These are phyloP conservation scores for Albula glossodonta DNA, from an alignment of 2,113 vertebrate genomes.

Conservation along the genomic window DNA sequence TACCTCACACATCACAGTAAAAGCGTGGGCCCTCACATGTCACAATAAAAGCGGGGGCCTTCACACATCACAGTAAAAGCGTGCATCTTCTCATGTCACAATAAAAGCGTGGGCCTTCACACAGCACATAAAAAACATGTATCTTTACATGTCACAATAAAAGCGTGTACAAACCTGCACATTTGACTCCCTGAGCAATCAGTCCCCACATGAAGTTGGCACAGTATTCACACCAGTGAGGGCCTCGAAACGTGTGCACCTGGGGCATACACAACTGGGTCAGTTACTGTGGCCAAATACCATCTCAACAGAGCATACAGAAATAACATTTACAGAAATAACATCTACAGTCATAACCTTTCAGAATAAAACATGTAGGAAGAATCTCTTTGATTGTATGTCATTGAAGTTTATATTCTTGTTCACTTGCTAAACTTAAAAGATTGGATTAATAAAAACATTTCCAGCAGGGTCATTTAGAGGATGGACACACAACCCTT, in stretches of 20 bases:
- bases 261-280: conserved; percentile 56
- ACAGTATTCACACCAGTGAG: conserved; percentile 85
- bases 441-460: conserved; percentile 35
- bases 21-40: not conserved
- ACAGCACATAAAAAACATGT: conserved; percentile 13
- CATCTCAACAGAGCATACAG: not conserved
- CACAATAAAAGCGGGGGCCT: not conserved
- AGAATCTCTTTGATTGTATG: too few relatives aligned
- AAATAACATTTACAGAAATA: not conserved
- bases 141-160: not conserved
- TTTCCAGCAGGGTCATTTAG: not conserved
- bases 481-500: not conserved
- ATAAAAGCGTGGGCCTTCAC: conserved; percentile 73
- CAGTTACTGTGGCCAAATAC: not conserved
- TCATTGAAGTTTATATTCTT: too few relatives aligned
- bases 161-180: not conserved
- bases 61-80: too few relatives aligned
- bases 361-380: not conserved
- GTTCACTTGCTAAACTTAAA: not conserved
- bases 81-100: conserved; percentile 75
- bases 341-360: not conserved
- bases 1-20: too few relatives aligned
- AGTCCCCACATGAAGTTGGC: conserved; percentile 89
- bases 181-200: conserved; percentile 86
- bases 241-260: conserved; percentile 79